phyloP scores from a whole-genome alignment of 2,888 invertebrate species.

The Sepiola atlantica region DNA sequence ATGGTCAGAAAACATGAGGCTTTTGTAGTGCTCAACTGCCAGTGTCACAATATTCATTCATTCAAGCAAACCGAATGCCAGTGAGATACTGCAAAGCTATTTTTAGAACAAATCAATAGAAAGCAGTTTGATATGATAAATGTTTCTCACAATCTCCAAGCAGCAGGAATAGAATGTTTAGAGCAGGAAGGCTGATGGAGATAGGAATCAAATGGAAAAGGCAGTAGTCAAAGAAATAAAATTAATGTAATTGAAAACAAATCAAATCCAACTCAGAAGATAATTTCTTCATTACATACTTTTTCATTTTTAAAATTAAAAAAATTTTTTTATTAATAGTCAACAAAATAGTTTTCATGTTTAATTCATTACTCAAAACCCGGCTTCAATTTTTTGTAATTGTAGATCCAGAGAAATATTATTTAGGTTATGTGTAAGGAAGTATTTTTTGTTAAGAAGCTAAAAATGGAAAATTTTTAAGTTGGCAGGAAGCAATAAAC shows the following conservation, averaged over 20 bases:
- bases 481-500: neutral
- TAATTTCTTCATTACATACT: neutral
- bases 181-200: neutral
- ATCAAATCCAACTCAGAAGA: neutral
- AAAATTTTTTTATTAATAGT: neutral
- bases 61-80: neutral
- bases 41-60: constrained; percentile 16
- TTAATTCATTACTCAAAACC: neutral
- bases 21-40: constrained; percentile 5
- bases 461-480: neutral
- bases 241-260: neutral
- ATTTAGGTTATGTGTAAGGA: neutral
- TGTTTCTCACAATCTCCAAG: constrained; percentile 5
- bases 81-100: constrained; percentile 19
- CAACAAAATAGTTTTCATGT: neutral
- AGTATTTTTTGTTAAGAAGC: neutral
- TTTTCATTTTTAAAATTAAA: neutral
- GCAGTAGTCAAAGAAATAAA: neutral
- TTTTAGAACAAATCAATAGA: constrained; percentile 19
- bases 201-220: neutral
- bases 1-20: neutral
- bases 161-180: neutral
- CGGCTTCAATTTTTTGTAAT: neutral
- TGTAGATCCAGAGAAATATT: neutral
- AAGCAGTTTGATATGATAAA: constrained; percentile 32